Conservation (phyloP, 1,140 invertebrate species). For the Rhizoglyphus robini region DNA sequence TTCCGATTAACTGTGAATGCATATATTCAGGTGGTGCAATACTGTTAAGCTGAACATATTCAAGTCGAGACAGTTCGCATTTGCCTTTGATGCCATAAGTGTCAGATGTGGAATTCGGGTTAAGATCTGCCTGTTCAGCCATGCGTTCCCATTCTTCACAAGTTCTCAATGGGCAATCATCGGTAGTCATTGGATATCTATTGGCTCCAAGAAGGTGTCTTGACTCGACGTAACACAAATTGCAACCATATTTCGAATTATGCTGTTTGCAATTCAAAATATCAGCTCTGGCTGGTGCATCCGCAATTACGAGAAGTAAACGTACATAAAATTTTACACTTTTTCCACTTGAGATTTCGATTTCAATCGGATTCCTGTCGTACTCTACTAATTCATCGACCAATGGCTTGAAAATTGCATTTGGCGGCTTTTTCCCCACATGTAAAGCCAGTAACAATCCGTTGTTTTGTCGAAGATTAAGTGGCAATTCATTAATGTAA, state of each 20-base stretch:
- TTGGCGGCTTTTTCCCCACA: not conserved
- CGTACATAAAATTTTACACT: not conserved
- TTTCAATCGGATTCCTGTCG: not conserved
- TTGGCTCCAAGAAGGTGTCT: too few relatives aligned
- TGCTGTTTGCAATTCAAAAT: not conserved
- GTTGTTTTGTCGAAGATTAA: not conserved
- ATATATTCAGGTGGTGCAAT: not conserved
- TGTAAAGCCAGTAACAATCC: not conserved
- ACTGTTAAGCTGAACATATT: not conserved
- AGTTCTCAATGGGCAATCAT: too few relatives aligned
- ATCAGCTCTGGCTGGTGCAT: not conserved
- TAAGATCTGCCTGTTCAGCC: not conserved
- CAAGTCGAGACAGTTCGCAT: not conserved
- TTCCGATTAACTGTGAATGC: not conserved
- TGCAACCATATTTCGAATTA: not conserved
- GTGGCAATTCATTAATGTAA: not conserved
- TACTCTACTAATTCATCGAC: not conserved
- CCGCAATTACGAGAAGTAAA: not conserved
- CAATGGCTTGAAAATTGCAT: not conserved
- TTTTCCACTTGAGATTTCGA: not conserved
- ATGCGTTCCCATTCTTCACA: not conserved
- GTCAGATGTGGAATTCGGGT: not conserved
- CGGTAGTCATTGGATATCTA: too few relatives aligned
- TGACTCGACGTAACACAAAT: too few relatives aligned
- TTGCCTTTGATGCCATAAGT: not conserved